These are phyloP conservation scores for Podarcis lilfordi DNA, from an alignment of 2,797 vertebrate genomes.

Conservation along the genomic window DNA sequence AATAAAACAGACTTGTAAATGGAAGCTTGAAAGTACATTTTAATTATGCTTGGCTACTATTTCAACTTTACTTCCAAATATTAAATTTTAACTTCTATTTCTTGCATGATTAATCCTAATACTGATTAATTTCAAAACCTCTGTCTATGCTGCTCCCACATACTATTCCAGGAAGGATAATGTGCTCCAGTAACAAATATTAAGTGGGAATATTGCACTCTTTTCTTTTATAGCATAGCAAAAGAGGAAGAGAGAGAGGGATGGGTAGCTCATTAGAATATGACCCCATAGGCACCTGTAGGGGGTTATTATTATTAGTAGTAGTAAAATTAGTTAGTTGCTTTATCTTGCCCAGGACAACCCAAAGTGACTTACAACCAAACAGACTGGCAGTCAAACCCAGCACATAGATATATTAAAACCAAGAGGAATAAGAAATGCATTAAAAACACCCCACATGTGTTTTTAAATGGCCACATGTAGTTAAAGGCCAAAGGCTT, in stretches of 20 bases:
- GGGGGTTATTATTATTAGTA: conserved; percentile 15
- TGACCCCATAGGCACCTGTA: conserved; percentile 40
- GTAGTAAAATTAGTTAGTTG: too few species aligned
- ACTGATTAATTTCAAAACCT: conserved; percentile 71
- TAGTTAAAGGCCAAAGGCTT: too few species aligned
- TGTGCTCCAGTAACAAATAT: conserved; percentile 66
- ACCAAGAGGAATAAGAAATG: too few species aligned
- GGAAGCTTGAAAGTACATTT: conserved; percentile 60
- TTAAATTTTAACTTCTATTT: conserved; percentile 70
- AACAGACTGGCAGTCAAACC: too few species aligned
- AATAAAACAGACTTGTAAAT: conserved; percentile 48
- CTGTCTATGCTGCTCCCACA: conserved; percentile 37
- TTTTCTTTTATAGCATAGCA: conserved; percentile 61
- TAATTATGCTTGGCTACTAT: conserved; percentile 62
- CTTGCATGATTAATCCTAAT: conserved; percentile 70
- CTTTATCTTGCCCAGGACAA: too few species aligned
- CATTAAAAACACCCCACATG: too few species aligned
- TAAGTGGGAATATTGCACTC: conserved; percentile 60
- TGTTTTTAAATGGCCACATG: too few species aligned
- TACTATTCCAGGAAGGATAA: conserved; percentile 61
- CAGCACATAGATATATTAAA: too few species aligned
- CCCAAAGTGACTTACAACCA: too few species aligned
- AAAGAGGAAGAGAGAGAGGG: conserved; percentile 43
- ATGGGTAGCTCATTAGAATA: conserved; percentile 56
- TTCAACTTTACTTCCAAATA: conserved; percentile 67